phyloP scores from a whole-genome alignment of 2,888 invertebrate genomes.

The Junonia oenone region DNA sequence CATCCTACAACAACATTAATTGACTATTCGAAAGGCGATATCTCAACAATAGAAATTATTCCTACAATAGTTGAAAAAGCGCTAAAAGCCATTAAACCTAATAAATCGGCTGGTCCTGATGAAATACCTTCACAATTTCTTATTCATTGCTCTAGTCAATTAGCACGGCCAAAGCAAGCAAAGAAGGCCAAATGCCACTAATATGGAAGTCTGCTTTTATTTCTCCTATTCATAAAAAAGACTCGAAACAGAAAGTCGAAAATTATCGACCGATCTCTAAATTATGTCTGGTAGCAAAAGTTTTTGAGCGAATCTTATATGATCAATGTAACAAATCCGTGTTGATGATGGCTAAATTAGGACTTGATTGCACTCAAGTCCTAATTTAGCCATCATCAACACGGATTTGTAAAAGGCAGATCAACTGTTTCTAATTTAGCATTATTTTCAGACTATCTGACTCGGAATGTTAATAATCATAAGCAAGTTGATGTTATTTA shows the following conservation, averaged over 20 bases:
- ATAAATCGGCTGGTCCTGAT: too few species aligned
- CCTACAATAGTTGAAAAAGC: too few species aligned
- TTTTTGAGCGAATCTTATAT: neutral
- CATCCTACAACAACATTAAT: too few species aligned
- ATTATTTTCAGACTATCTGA: neutral
- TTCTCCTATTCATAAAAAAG: constrained; percentile 2
- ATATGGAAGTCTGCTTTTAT: neutral
- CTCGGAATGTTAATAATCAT: neutral
- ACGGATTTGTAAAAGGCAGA: neutral
- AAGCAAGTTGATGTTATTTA: neutral
- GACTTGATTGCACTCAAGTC: neutral
- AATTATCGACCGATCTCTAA: constrained; percentile 2
- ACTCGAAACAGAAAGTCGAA: neutral
- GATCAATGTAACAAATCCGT: neutral
- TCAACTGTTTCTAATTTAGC: neutral
- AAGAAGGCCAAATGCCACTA: neutral
- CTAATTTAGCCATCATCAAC: neutral
- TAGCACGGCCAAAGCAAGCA: too few species aligned
- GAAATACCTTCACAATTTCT: too few species aligned
- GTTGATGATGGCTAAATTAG: too few species aligned
- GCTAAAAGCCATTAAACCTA: too few species aligned
- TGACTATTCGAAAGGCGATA: too few species aligned
- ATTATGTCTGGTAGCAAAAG: neutral
- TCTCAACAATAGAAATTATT: too few species aligned
- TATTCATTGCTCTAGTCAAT: too few species aligned